A percentile compares a stretch with the other conserved stretches of the same genome.
These are phyloP conservation scores for Propithecus coquereli DNA, from an alignment of 2,113 vertebrate genomes.

Conservation along the genomic window DNA sequence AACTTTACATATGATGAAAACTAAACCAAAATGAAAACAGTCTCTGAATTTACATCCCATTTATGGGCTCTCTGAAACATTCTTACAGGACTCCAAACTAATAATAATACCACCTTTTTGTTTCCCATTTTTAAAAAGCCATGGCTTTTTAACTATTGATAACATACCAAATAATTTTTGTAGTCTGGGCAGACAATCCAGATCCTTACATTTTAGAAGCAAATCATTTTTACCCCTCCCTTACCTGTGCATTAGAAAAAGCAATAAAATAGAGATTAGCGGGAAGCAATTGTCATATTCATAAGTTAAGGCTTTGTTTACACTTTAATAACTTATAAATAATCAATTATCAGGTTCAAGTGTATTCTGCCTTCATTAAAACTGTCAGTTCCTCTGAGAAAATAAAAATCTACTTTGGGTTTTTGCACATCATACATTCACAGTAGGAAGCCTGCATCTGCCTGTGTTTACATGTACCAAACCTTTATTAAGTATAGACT, in stretches of 20 bases:
- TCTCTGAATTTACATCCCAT: not conserved
- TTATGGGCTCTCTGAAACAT: not conserved
- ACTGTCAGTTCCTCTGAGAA: not conserved
- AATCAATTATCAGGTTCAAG: not conserved
- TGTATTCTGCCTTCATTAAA: constrained; percentile 26
- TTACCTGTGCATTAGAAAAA: not conserved
- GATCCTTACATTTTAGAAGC: not conserved
- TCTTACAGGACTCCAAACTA: not conserved
- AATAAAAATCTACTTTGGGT: not conserved
- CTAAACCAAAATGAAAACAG: not conserved
- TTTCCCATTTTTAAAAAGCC: not conserved
- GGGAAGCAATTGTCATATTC: not conserved
- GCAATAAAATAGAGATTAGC: not conserved
- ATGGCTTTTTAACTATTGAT: not conserved
- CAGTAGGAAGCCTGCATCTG: not conserved
- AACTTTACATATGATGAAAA: constrained; percentile 37
- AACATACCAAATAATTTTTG: not conserved
- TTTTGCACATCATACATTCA: not conserved
- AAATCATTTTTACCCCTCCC: not conserved
- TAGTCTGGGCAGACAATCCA: not conserved
- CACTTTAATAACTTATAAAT: not conserved
- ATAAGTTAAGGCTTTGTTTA: not conserved
- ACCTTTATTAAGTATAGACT: not conserved
- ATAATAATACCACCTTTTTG: not conserved
- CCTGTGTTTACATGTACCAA: not conserved